A percentile compares a stretch with the other conserved stretches of the same genome.
Conservation (phyloP, 2,797 vertebrate genomes). For the Zenarchopterus dispar region DNA sequence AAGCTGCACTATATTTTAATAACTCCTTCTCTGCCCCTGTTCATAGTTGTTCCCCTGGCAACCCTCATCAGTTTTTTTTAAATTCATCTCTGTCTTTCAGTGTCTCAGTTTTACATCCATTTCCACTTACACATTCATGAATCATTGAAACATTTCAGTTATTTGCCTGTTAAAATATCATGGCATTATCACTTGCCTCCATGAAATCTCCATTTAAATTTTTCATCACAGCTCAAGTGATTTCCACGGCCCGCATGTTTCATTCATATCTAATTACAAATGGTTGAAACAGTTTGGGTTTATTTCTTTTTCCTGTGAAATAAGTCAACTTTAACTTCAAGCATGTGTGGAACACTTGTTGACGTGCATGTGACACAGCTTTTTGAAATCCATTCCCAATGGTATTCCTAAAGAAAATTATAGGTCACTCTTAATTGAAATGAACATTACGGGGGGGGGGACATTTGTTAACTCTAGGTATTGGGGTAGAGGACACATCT, state of each 20-base stretch:
- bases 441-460: not conserved
- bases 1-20: too few relatives aligned
- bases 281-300: not conserved
- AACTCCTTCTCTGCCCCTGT: too few relatives aligned
- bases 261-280: not conserved
- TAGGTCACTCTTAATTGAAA: not conserved
- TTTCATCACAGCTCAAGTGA: not conserved
- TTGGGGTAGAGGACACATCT: not conserved
- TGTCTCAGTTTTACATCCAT: slow-evolving; percentile 1
- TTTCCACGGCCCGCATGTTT: slow-evolving; percentile 1
- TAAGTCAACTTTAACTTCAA: not conserved
- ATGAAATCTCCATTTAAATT: not conserved
- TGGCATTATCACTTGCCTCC: too few relatives aligned
- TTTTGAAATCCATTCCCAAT: not conserved
- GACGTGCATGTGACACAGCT: not conserved
- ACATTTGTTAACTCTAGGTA: too few relatives aligned
- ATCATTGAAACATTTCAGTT: too few relatives aligned
- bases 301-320: not conserved
- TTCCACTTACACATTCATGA: not conserved
- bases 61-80: too few relatives aligned
- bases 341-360: not conserved
- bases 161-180: too few relatives aligned
- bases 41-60: too few relatives aligned
- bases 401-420: not conserved
- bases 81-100: slow-evolving; percentile 2